phyloP scores from a whole-genome alignment of 23 tunicate species.

The Aplidium turbinatum region DNA sequence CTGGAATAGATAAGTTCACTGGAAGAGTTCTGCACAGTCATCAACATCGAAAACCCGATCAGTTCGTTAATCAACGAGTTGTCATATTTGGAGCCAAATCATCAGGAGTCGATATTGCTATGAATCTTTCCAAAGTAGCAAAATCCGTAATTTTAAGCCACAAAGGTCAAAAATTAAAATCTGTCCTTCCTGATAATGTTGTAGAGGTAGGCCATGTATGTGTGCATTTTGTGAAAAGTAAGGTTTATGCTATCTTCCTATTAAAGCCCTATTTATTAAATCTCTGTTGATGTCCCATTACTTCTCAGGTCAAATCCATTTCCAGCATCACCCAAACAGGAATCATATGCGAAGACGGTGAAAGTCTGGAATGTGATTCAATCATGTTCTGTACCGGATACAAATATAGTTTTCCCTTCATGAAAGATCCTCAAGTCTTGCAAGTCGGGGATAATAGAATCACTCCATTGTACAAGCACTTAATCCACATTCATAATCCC shows the following conservation, averaged over 20 bases:
- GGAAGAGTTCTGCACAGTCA: slow-evolving; percentile 74
- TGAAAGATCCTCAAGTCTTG: slow-evolving; percentile 43
- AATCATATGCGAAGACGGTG: slow-evolving; percentile 61
- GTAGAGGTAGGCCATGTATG: slow-evolving; percentile 36
- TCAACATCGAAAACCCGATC: slow-evolving; percentile 43
- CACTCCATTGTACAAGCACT: slow-evolving; percentile 64
- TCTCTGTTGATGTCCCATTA: neutral
- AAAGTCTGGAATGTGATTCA: slow-evolving; percentile 33
- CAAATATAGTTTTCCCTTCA: slow-evolving; percentile 67
- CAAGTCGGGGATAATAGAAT: slow-evolving; percentile 32
- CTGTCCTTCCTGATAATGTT: slow-evolving; percentile 51
- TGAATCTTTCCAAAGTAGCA: slow-evolving; percentile 50
- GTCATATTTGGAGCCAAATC: slow-evolving; percentile 67
- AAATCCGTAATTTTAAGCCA: slow-evolving; percentile 48
- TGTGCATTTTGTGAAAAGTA: too few relatives aligned
- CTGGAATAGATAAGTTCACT: slow-evolving; percentile 45
- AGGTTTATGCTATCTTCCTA: too few relatives aligned
- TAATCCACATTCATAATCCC: slow-evolving; percentile 59
- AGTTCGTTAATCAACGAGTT: slow-evolving; percentile 41
- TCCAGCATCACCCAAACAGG: slow-evolving; percentile 37
- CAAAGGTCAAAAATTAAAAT: slow-evolving; percentile 27
- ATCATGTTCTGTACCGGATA: slow-evolving; percentile 86
- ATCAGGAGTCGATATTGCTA: slow-evolving; percentile 71
- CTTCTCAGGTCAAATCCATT: slow-evolving; percentile 36
- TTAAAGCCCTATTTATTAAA: too few relatives aligned